Base-by-base conservation (phyloP, 2,113 vertebrate species). In the Chamaea fasciata region DNA sequence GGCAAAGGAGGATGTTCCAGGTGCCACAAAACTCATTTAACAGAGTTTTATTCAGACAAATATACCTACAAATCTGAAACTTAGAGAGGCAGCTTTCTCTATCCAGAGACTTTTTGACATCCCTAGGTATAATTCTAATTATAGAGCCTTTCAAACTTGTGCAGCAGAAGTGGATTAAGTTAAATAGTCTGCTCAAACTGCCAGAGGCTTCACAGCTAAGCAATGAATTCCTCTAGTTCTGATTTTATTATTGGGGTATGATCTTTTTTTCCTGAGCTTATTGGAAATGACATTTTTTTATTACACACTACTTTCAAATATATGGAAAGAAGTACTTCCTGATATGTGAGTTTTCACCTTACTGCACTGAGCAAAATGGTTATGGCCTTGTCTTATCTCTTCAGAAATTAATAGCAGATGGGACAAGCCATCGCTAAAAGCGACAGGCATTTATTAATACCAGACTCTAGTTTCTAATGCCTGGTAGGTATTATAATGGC, bases 261-360 rank as follows among this genome's bases (percentile, higher is more conserved):
- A 15, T 55, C 88, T 83, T 75, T 76, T 79, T 37, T 20, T 0
- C 14, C 41, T 3, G 6, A 83, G 27, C 53, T 90, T 92, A 90
- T 93, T 94, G 87, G 83, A 87, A 96, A 94, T 92, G 67, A 73
- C 89, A 91, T 93, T 96, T 94, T 92, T 90, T 96, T 96, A 97
- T 96, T 95, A 68, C 76, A 83, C 1, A 5, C 47, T 92, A 47
- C 83, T 76, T 93, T 92, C 87, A 88, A 87, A 92, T 85, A 77
- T 46, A 69, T 7, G 56, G 73, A 83, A 60, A 77, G 59, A 87
- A 94, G 91, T 77, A 52, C 69, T 90, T 92, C 83, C 86, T 92
- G 92, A 89, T 13, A 1, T 74, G 70, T 77, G 64, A 77, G 82
- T 78, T 89, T 96, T 84, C 69, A 83, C 82, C 71, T 93, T 92